phyloP scores from a whole-genome alignment of 2,797 vertebrate genomes.

The Loriculus beryllinus region DNA sequence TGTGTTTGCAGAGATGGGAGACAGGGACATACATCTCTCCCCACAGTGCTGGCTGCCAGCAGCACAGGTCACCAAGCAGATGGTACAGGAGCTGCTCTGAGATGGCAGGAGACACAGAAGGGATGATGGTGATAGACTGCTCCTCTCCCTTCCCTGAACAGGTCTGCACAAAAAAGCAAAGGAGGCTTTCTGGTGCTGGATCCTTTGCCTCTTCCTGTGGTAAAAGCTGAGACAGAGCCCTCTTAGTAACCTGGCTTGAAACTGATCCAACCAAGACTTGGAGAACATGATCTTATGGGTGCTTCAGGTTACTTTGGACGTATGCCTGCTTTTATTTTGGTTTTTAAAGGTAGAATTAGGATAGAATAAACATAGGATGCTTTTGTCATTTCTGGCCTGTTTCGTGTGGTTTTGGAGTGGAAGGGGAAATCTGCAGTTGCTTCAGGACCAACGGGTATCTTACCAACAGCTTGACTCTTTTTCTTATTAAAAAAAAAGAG shows the following conservation, averaged over 20 bases:
- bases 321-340: neutral
- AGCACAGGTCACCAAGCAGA: neutral
- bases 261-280: neutral
- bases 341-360: neutral
- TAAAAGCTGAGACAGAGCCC: neutral
- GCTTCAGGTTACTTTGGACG: neutral
- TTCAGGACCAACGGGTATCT: neutral
- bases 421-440: neutral
- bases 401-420: neutral
- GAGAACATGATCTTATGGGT: neutral
- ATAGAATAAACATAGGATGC: neutral
- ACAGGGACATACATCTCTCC: neutral
- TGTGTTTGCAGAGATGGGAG: neutral
- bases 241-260: neutral
- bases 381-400: neutral
- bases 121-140: neutral
- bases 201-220: neutral
- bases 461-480: neutral
- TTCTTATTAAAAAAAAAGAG: neutral
- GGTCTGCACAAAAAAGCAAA: neutral
- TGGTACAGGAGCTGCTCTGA: neutral
- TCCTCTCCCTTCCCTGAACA: neutral
- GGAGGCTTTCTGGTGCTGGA: neutral
- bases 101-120: fast-evolving
- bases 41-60: neutral